phyloP scores from a whole-genome alignment of 1,140 invertebrate species.

The Ostrea denselamellosa region DNA sequence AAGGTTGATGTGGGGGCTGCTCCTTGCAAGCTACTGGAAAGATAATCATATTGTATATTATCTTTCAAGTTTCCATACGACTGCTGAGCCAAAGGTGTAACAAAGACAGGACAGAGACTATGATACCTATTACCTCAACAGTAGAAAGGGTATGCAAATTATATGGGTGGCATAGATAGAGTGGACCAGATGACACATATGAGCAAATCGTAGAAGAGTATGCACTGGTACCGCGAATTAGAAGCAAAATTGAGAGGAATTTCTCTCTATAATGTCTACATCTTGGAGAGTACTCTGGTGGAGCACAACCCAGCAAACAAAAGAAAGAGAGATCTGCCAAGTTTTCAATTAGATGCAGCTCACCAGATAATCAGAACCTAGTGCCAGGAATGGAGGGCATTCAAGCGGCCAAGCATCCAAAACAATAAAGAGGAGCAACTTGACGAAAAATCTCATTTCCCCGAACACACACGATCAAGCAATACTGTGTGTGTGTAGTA shows the following conservation, averaged over 20 bases:
- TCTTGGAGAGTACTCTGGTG: slow-evolving; percentile 14
- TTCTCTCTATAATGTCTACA: slow-evolving; percentile 46
- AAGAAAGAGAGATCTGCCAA: slow-evolving; percentile 38
- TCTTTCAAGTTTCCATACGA: slow-evolving; percentile 5
- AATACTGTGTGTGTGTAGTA: slow-evolving; percentile 50
- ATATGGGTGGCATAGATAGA: slow-evolving; percentile 56
- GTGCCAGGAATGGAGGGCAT: not conserved
- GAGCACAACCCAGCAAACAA: slow-evolving; percentile 34
- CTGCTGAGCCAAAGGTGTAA: slow-evolving; percentile 45
- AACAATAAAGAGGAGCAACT: not conserved
- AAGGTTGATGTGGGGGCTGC: not conserved
- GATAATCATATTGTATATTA: slow-evolving; percentile 50
- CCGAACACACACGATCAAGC: not conserved
- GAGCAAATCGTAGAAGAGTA: slow-evolving; percentile 40
- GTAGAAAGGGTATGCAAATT: slow-evolving; percentile 43
- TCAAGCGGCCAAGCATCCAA: slow-evolving; percentile 16
- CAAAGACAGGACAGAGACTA: slow-evolving; percentile 48
- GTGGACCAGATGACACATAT: slow-evolving; percentile 46
- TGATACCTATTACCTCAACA: slow-evolving; percentile 24
- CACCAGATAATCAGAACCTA: slow-evolving; percentile 43
- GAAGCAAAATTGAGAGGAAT: slow-evolving; percentile 43
- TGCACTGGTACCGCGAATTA: slow-evolving; percentile 40
- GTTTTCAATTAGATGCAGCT: slow-evolving; percentile 44
- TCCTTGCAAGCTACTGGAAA: slow-evolving; percentile 49
- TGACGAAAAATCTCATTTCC: not conserved